Evolutionary conservation across 2,797 vertebrate species (phyloP), one percentile per base, ranked within the genome.

Genomic region (Anguilla megastoma): DNA sequence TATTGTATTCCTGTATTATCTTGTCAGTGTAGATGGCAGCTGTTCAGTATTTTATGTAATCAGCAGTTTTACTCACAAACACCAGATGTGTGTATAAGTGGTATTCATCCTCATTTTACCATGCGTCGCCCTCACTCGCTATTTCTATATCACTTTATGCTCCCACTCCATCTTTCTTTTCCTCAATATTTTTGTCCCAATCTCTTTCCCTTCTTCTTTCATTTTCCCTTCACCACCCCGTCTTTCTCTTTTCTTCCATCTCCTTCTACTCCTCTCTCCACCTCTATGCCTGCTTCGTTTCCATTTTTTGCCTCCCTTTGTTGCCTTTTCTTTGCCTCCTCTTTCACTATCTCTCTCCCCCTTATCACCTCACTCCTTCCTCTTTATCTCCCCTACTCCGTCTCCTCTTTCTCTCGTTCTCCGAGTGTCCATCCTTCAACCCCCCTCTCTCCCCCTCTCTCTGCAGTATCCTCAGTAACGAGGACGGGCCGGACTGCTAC

Each of bases 401-500:
- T n/a, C 60, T 14, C 1, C 27, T 82, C 16, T 30, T 36, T 33
- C 69, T 8, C 54, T 1, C 21, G 10, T 3, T 54, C 60, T 54
- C 48, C 84, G 18, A 52, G 14, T 30, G 9, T 52, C 41, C 30
- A 5, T 24, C 14, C 41, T 3, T 41, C 36, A 41, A 41, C 18
- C 3, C 79, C 27, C 21, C 21, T 45, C 27, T 10, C 41, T 52
- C 24, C 66, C 58, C 2, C 27, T 12, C n/a, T 21, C 63, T 21
- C 41, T 90, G 33, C 95, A 99, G 99, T 91, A 96, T 97, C 86
- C 95, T 99, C 85, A 98, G 98, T n/a, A 98, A 97, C 4, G 97
- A 98, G 94, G 98, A 98, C 0, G 97, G 97, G 6, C 98, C 98
- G 0, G 98, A 99, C 76, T 97, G 97, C 92, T 99, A 99, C 0